These are phyloP conservation scores for Misgurnus anguillicaudatus DNA, from an alignment of 2,113 vertebrate species.

Conservation along the genomic window DNA sequence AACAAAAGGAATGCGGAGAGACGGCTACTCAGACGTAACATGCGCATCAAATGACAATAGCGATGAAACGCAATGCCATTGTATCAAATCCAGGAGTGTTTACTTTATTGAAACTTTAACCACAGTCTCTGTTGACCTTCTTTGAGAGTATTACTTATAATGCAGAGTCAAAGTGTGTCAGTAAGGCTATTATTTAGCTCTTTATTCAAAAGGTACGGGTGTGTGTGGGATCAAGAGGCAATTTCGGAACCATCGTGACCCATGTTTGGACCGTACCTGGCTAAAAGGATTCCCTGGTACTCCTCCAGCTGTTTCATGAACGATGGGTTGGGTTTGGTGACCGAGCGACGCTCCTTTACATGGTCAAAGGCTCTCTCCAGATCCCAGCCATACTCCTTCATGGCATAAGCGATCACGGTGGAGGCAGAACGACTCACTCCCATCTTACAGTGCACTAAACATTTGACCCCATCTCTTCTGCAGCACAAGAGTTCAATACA, in stretches of 20 bases:
- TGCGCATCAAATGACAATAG: background rate
- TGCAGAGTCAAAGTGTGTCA: background rate
- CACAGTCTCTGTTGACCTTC: background rate
- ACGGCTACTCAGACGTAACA: conserved; percentile 5
- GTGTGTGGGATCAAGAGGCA: background rate
- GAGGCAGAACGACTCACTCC: conserved; percentile 96
- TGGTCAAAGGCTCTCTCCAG: conserved; percentile 90
- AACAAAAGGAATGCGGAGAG: conserved; percentile 38
- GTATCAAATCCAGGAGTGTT: conserved; percentile 20
- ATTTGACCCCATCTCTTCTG: conserved; percentile 94
- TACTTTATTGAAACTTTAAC: conserved; percentile 1
- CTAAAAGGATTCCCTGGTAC: conserved; percentile 96
- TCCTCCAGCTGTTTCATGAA: conserved; percentile 98
- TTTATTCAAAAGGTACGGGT: conserved; percentile 7
- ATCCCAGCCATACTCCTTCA: conserved; percentile 99
- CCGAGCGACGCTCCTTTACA: conserved; percentile 88
- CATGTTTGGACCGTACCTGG: conserved; percentile 78
- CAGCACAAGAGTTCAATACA: background rate
- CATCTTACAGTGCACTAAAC: conserved; percentile 99
- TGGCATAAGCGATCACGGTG: conserved; percentile 96
- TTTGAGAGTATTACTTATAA: background rate
- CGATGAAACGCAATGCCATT: background rate
- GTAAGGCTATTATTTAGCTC: conserved; percentile 1
- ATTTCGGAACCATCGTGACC: background rate
- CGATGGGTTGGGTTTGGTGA: conserved; percentile 96